phyloP scores from a whole-genome alignment of 2,797 vertebrate genomes.

The Oreonectes daqikongensis region DNA sequence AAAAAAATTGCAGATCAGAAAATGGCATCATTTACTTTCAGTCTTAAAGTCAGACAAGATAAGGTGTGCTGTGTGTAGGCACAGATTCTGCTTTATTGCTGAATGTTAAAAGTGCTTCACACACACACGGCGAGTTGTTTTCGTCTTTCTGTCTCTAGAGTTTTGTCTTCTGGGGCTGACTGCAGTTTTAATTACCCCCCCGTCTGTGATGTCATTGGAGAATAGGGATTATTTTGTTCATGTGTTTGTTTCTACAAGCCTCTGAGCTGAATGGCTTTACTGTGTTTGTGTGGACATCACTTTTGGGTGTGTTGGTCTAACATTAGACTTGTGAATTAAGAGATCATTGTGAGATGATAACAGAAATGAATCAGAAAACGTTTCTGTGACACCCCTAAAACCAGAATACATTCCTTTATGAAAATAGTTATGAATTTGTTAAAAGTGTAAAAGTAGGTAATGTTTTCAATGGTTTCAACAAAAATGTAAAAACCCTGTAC shows the following conservation, averaged over 20 bases:
- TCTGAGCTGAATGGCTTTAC: background rate
- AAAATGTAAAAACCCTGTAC: too few relatives aligned
- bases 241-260: background rate
- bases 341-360: background rate
- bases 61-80: too few relatives aligned
- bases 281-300: background rate
- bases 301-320: background rate
- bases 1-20: too few relatives aligned
- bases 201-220: constrained; percentile 16
- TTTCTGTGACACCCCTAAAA: too few relatives aligned
- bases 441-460: too few relatives aligned
- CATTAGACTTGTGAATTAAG: background rate
- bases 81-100: background rate
- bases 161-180: background rate
- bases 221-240: constrained; percentile 24
- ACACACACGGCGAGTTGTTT: background rate
- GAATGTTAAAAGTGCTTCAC: background rate
- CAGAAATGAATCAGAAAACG: too few relatives aligned
- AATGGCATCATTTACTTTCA: too few relatives aligned
- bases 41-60: too few relatives aligned
- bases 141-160: constrained; percentile 17
- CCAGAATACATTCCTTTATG: too few relatives aligned
- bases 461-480: too few relatives aligned
- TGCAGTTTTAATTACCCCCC: background rate
- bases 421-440: too few relatives aligned